A percentile compares a stretch with the other conserved stretches of the same genome.
Evolutionary conservation across 2,888 invertebrate genomes (phyloP).

Genomic region (Eristalis arbustorum): DNA sequence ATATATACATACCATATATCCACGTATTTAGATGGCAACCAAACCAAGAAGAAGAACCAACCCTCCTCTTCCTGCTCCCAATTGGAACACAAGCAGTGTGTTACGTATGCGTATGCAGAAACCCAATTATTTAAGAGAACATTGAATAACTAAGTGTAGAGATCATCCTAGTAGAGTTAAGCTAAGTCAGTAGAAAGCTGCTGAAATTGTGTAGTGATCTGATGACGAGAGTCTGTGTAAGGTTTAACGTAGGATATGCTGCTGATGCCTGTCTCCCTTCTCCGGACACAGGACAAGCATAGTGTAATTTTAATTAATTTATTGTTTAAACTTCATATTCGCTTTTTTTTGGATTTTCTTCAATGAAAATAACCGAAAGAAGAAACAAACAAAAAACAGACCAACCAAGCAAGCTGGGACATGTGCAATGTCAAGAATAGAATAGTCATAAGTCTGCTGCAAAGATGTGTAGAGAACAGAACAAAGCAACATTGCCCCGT

Average conservation of each 20-base stretch:
- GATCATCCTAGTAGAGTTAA: constrained; percentile 45
- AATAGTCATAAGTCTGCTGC: constrained; percentile 14
- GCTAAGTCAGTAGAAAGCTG: constrained; percentile 13
- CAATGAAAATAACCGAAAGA: constrained; percentile 8
- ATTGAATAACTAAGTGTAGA: not conserved
- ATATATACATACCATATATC: not conserved
- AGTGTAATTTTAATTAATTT: constrained; percentile 20
- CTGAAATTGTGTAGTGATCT: constrained; percentile 12
- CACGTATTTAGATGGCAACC: not conserved
- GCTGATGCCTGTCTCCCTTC: too few species aligned
- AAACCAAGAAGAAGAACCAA: not conserved
- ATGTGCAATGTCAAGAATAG: constrained; percentile 59
- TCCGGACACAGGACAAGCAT: not conserved
- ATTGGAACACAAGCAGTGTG: not conserved
- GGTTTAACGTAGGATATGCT: not conserved
- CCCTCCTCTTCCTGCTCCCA: not conserved
- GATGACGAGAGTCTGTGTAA: not conserved
- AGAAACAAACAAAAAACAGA: constrained; percentile 9
- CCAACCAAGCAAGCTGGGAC: constrained; percentile 38
- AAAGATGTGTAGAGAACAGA: not conserved
- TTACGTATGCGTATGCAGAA: not conserved
- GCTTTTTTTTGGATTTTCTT: not conserved
- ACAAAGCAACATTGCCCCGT: constrained; percentile 43
- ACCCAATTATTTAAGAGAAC: not conserved
- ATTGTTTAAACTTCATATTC: constrained; percentile 18